phyloP scores from a whole-genome alignment of 2,113 vertebrate genomes.

The Poicephalus gulielmi region DNA sequence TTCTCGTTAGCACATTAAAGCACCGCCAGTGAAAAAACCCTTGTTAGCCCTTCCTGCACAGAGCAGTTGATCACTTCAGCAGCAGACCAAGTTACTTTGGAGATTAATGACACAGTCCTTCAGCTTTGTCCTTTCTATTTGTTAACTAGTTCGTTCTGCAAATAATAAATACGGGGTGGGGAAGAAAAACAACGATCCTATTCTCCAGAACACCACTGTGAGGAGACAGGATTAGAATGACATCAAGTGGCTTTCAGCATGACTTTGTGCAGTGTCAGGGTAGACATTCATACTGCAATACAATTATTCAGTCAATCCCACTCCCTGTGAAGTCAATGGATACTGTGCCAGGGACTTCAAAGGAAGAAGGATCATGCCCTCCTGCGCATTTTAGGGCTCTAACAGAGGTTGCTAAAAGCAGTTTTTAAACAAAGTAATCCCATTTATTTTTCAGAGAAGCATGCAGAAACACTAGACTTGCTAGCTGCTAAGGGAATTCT shows the following conservation, averaged over 20 bases:
- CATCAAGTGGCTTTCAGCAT: conserved; percentile 35
- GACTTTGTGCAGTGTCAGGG: conserved; percentile 52
- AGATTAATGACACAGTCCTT: not conserved
- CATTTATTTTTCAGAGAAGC: conserved; percentile 46
- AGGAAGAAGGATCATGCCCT: conserved; percentile 57
- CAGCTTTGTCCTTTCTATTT: conserved; percentile 29
- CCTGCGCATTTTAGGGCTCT: conserved; percentile 51
- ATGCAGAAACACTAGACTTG: conserved; percentile 26
- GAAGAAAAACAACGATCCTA: not conserved
- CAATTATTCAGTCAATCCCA: conserved; percentile 52
- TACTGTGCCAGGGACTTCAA: conserved; percentile 60
- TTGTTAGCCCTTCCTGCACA: not conserved
- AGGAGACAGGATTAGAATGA: conserved; percentile 29
- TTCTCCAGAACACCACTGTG: conserved; percentile 9
- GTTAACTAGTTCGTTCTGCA: conserved; percentile 5
- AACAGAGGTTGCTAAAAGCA: conserved; percentile 52
- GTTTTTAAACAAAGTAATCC: conserved; percentile 64
- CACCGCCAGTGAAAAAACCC: not conserved
- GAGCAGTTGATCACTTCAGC: not conserved
- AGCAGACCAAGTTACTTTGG: not conserved
- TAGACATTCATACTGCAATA: conserved; percentile 34
- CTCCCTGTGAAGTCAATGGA: conserved; percentile 54
- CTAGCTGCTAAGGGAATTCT: conserved; percentile 42
- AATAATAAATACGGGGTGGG: conserved; percentile 12
- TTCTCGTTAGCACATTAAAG: not conserved